Evolutionary conservation across 2,888 invertebrate species (phyloP).

Genomic region (Clitarchus hookeri): DNA sequence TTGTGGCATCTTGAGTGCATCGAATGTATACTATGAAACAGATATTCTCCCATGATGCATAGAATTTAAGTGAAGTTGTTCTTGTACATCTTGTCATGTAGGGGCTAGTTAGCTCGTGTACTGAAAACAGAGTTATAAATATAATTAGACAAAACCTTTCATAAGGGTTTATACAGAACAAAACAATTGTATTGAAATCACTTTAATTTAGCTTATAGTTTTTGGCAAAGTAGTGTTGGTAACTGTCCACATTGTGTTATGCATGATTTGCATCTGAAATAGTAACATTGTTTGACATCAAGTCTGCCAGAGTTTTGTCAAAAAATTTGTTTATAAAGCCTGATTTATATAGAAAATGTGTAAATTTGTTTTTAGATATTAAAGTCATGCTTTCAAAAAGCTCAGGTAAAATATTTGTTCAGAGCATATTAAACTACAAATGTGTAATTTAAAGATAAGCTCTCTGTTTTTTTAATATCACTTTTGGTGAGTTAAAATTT

Average conservation of each 20-base stretch:
- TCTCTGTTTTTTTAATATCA: not conserved
- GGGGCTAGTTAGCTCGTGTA: not conserved
- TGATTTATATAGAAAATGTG: not conserved
- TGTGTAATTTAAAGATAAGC: not conserved
- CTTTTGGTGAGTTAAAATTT: not conserved
- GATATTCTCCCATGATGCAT: not conserved
- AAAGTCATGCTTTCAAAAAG: not conserved
- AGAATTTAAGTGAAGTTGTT: not conserved
- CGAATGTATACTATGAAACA: not conserved
- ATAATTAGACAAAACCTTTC: not conserved
- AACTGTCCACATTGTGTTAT: not conserved
- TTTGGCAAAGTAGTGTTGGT: not conserved
- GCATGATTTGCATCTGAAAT: not conserved
- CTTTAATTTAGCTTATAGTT: not conserved
- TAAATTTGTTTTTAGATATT: not conserved
- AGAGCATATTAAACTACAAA: not conserved
- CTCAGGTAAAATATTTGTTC: not conserved
- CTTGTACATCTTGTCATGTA: slow-evolving; percentile 8
- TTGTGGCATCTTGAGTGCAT: not conserved
- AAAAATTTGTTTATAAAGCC: not conserved
- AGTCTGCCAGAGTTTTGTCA: not conserved
- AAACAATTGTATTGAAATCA: not conserved
- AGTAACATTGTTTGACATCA: not conserved
- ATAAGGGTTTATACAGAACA: not conserved
- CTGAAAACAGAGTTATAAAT: not conserved